These are phyloP conservation scores for Amniataba percoides DNA, from an alignment of 2,797 vertebrate genomes.

Conservation along the genomic window DNA sequence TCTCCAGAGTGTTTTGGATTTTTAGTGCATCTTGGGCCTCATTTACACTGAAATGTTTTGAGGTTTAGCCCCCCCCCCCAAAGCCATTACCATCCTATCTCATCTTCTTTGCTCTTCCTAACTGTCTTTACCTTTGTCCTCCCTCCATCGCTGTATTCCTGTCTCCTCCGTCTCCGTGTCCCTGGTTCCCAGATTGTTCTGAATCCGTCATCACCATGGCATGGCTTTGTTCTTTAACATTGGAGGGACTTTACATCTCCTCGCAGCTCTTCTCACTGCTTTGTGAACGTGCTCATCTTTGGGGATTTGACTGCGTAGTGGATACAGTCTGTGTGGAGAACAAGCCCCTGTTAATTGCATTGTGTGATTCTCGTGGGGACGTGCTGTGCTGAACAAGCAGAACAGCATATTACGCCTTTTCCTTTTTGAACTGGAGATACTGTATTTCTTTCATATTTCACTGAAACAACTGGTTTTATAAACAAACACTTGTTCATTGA, in stretches of 20 bases:
- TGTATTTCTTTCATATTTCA: slow-evolving; percentile 9
- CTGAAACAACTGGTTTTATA: background rate
- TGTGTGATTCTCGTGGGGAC: slow-evolving; percentile 14
- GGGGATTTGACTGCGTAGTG: background rate
- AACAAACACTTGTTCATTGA: background rate
- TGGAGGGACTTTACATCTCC: slow-evolving; percentile 10
- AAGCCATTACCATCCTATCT: background rate
- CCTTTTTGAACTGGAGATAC: background rate
- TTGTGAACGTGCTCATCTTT: slow-evolving; percentile 16
- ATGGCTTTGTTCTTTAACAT: slow-evolving; percentile 31
- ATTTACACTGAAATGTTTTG: background rate
- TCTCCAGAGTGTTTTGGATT: slow-evolving; percentile 7
- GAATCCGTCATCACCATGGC: slow-evolving; percentile 11
- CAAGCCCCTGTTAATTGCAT: slow-evolving; percentile 44
- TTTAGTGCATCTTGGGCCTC: background rate
- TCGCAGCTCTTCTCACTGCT: slow-evolving; percentile 14
- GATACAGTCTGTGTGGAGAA: slow-evolving; percentile 19
- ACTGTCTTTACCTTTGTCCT: background rate
- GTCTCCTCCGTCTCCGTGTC: slow-evolving; percentile 9
- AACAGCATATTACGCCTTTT: slow-evolving; percentile 12
- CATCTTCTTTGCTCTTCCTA: slow-evolving; percentile 16
- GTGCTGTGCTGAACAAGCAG: slow-evolving; percentile 13
- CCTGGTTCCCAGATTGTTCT: slow-evolving; percentile 3
- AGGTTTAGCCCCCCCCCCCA: background rate
- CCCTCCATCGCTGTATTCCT: background rate